Base-by-base conservation (phyloP, 1,140 invertebrate genomes). In the Hypsibius dujardini region DNA sequence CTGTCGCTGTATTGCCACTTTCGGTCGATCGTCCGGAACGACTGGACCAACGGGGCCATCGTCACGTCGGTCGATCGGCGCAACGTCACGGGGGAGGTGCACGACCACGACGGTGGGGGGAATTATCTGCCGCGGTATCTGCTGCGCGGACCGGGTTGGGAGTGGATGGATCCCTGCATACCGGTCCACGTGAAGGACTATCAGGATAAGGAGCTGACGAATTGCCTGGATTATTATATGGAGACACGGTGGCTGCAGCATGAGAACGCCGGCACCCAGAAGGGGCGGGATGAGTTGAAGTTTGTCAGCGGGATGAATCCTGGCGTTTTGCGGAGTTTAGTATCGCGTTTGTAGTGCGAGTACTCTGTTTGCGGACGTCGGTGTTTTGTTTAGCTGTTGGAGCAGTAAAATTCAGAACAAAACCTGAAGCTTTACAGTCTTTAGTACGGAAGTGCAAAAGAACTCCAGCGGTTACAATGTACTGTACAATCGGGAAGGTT, bases 111-210 rank as follows among this genome's bases (percentile, higher is more conserved):
- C 47, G 45, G 2, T 71, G 12, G 74, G 73, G 72, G 75, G 72
- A 67, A 73, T 56, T 72, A 84, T 76, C 81, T 86, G 71, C 89
- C 88, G 28, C 60, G 79, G 50, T 79, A 81, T 79, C 78, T 87
- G 70, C 78, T 88, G 0, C 82, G 80, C 72, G 85, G 85, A 78
- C 81, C 86, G 82, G 92, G 90, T 1, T 93, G 93, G 80, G 88
- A 93, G 77, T 84, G 86, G 75, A 74, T 95, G 62, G 91, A 95
- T 80, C 92, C 92, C 15, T 95, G 94, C 81, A 81, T 95, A 46
- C 91, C 92, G 1, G 77, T 96, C 15, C 74, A 82, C 74, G 85
- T 90, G 0, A 80, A 83, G 2, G 83, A 85, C 74, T 93, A 92
- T 73, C 84, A 78, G 28, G 82, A 86, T 7, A 85, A 86, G 74